These are phyloP conservation scores for Sanderia malayensis DNA, from an alignment of 30 jellyfish, hydroid and myxozoan genomes.

Conservation along the genomic window DNA sequence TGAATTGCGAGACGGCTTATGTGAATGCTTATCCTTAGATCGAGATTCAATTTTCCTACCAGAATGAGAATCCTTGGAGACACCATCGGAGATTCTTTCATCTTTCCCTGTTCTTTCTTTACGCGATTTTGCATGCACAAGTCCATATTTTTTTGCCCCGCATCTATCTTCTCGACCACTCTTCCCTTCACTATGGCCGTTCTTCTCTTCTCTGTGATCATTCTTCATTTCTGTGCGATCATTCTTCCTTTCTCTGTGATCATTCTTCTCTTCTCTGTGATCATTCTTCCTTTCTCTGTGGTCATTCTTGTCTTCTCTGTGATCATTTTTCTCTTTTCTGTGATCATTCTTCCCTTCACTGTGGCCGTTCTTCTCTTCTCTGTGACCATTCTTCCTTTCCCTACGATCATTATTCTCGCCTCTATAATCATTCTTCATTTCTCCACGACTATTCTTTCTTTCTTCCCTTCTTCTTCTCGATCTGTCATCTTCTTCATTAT, in stretches of 20 bases:
- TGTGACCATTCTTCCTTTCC: background rate
- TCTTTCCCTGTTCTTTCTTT: background rate
- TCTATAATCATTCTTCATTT: background rate
- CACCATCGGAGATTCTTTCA: background rate
- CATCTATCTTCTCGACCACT: background rate
- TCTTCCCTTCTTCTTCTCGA: background rate
- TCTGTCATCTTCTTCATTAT: slow-evolving; percentile 7
- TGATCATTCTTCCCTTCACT: background rate
- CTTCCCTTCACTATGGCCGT: background rate
- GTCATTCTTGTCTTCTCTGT: background rate
- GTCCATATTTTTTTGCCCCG: slow-evolving; percentile 22
- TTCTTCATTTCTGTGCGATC: background rate
- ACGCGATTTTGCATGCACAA: background rate
- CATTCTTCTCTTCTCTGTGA: background rate
- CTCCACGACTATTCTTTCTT: background rate
- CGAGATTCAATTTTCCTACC: background rate
- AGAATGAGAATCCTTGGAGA: background rate
- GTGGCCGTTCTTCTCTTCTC: background rate
- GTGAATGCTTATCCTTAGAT: background rate
- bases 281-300: background rate
- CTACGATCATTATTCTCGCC: background rate
- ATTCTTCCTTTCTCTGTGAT: background rate
- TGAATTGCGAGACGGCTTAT: background rate
- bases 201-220: background rate
- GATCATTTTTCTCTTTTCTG: background rate